Conservation (phyloP, 2,888 invertebrate species). For the Blastobasis adustella region DNA sequence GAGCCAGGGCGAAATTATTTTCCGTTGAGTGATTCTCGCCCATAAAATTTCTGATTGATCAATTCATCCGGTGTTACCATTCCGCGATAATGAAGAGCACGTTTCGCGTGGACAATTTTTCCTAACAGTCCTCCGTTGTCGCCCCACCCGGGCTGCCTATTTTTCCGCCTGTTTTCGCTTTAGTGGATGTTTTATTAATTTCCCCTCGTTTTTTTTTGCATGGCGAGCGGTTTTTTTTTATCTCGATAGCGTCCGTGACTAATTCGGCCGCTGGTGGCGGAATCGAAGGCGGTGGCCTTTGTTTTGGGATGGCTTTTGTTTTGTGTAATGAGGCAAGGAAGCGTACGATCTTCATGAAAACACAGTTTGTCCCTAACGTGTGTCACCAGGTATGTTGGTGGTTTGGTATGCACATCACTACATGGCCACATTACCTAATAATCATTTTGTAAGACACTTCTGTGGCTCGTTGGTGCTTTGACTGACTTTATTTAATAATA, state of each 20-base stretch:
- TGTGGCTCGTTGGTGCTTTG: too few relatives aligned
- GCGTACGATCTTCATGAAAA: too few relatives aligned
- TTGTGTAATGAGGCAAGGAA: too few relatives aligned
- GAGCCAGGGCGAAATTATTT: slow-evolving; percentile 70
- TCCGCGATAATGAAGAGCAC: slow-evolving; percentile 67
- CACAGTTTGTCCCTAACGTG: too few relatives aligned
- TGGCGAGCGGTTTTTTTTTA: slow-evolving; percentile 31
- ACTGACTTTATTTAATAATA: too few relatives aligned
- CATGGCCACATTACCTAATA: too few relatives aligned
- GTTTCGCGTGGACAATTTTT: slow-evolving; percentile 56
- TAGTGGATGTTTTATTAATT: slow-evolving; percentile 71
- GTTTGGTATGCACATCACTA: too few relatives aligned
- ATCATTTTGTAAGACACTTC: too few relatives aligned
- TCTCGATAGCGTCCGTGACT: slow-evolving; percentile 44
- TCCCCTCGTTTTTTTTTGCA: slow-evolving; percentile 19
- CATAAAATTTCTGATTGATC: slow-evolving; percentile 75
- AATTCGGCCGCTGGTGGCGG: slow-evolving; percentile 23
- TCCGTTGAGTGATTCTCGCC: slow-evolving; percentile 72
- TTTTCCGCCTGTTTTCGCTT: slow-evolving; percentile 69
- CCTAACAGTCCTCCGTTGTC: slow-evolving; percentile 14
- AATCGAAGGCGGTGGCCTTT: background rate
- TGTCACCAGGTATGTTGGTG: too few relatives aligned
- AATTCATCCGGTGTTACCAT: slow-evolving; percentile 70
- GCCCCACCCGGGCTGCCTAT: slow-evolving; percentile 42
- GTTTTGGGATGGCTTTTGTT: background rate